These are phyloP conservation scores for Numenius phaeopus DNA, from an alignment of 2,797 vertebrate species.

Conservation along the genomic window DNA sequence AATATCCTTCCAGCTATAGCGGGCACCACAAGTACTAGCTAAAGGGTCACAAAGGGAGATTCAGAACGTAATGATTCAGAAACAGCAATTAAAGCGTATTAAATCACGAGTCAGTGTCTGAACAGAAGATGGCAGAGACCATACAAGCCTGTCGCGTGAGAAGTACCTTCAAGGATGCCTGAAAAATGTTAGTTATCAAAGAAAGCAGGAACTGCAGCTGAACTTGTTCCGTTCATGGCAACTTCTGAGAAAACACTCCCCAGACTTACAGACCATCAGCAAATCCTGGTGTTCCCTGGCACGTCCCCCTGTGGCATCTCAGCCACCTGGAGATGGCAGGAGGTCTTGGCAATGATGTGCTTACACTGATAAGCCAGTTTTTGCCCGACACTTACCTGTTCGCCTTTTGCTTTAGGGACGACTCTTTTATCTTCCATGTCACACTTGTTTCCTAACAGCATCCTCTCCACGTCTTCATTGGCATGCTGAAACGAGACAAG, in stretches of 20 bases:
- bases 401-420: conserved; percentile 96
- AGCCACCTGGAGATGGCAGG: not conserved
- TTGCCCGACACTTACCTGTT: conserved; percentile 86
- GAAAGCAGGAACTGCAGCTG: not conserved
- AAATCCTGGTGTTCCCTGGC: not conserved
- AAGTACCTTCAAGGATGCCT: not conserved
- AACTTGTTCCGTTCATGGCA: rapidly evolving
- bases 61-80: not conserved
- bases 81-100: not conserved
- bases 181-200: not conserved
- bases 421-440: conserved; percentile 99
- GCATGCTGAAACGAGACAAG: conserved; percentile 86
- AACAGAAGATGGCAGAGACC: rapidly evolving
- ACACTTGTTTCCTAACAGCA: conserved; percentile 99
- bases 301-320: not conserved
- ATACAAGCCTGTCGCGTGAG: rapidly evolving
- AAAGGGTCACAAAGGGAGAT: not conserved
- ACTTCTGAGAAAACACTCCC: not conserved
- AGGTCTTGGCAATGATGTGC: rapidly evolving
- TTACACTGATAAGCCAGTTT: not conserved
- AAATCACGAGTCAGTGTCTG: not conserved
- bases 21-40: not conserved
- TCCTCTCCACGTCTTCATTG: conserved; percentile 99
- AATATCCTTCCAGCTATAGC: rapidly evolving
- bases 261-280: not conserved